Base-by-base conservation (phyloP, 2,888 invertebrate species). In the Brenthis ino region DNA sequence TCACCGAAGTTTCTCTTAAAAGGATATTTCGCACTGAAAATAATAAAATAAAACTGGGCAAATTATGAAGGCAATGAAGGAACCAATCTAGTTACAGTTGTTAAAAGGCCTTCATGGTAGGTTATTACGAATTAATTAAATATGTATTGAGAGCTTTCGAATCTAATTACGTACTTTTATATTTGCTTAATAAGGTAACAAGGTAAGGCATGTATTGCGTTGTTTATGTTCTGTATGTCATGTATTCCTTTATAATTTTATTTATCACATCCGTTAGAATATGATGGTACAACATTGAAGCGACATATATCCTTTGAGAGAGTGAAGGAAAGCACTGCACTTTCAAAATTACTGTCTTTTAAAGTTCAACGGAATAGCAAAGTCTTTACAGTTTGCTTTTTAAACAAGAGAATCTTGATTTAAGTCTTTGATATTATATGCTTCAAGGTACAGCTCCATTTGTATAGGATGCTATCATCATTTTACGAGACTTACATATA, bases 401-500 rank as follows among this genome's bases (percentile, higher is more conserved):
- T n/a, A 64, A 55, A 64, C 47, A 64, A 64, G 54, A 55, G 47
- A 55, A 24, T 55, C 55, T 55, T 64, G 61, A 63, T 63, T 63
- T 63, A 53, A 63, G 63, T 56, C 48, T 53, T 55, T 47, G 64
- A 55, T 64, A 55, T 64, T 64, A 55, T 64, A 24, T 55, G 37
- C 47, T 43, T 64, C 48, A 64, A 64, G 24, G 63, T 54, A 43
- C 53, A 37, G 28, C 64, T 55, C 47, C 56, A 64, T 64, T 64
- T 64, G 55, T 47, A 64, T 56, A 64, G 64, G 55, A 64, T 48
- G 28, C 48, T 20, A 47, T 54, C 47, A 28, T 54, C 64, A 64
- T 56, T 64, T 56, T n/a, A 48, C 20, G 54, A 64, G 28, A 8
- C 48, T 48, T 47, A 58, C 43, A 57, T 20, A 12, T 13, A 12